A percentile compares a stretch with the other conserved stretches of the same genome.
Conservation (phyloP, 2,888 invertebrate genomes). For the Nomada fabriciana region DNA sequence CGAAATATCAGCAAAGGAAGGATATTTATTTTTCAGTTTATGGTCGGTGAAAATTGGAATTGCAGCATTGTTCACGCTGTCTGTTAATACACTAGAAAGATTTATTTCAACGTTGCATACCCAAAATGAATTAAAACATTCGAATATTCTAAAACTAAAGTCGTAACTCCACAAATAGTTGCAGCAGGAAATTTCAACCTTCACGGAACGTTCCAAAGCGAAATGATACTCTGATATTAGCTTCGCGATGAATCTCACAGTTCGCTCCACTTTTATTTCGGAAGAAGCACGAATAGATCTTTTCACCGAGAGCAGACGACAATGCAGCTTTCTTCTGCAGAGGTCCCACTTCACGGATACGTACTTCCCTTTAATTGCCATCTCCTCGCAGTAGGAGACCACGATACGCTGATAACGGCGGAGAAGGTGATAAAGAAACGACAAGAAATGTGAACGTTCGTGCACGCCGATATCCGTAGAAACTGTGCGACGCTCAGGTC, state of each 20-base stretch:
- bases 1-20: too few relatives aligned
- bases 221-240: constrained; percentile 44
- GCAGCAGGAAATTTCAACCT: neutral
- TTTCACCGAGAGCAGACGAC: constrained; percentile 44
- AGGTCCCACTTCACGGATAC: constrained; percentile 44
- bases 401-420: constrained; percentile 56
- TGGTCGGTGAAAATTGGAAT: too few relatives aligned
- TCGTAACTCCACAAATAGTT: neutral
- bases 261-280: constrained; percentile 33
- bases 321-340: constrained; percentile 58
- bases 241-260: constrained; percentile 27
- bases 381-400: constrained; percentile 25
- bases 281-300: constrained; percentile 22
- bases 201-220: neutral
- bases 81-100: too few relatives aligned
- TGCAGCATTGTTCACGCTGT: too few relatives aligned
- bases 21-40: too few relatives aligned
- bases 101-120: too few relatives aligned
- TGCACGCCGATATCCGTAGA: constrained; percentile 13
- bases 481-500: constrained; percentile 17
- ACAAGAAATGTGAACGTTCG: neutral
- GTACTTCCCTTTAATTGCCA: constrained; percentile 49
- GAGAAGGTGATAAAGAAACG: constrained; percentile 34
- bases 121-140: too few relatives aligned
- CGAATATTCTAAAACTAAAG: neutral